Evolutionary conservation across 2,888 invertebrate genomes (phyloP).

Genomic region (Meteorus cinctellus): DNA sequence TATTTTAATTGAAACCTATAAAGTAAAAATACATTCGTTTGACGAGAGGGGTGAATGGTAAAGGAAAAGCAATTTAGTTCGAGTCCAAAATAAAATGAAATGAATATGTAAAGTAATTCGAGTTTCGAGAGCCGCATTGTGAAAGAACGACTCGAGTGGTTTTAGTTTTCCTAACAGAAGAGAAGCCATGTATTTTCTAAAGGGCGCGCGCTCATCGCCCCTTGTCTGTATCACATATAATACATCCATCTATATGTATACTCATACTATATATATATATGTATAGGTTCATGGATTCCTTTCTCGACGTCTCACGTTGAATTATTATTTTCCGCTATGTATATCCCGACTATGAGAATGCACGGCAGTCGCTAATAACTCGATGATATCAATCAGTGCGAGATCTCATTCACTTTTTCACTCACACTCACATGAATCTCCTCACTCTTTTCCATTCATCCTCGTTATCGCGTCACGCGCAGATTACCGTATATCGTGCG

Average conservation of each 20-base stretch:
- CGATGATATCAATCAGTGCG: slow-evolving; percentile 47
- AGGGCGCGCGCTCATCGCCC: slow-evolving; percentile 16
- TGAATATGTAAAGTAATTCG: slow-evolving; percentile 35
- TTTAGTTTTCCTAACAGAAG: slow-evolving; percentile 23
- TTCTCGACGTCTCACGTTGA: slow-evolving; percentile 27
- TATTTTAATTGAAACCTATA: slow-evolving; percentile 10
- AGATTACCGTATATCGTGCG: slow-evolving; percentile 38
- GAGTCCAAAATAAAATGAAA: slow-evolving; percentile 11
- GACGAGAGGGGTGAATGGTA: not conserved
- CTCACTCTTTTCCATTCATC: slow-evolving; percentile 18
- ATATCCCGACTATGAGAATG: slow-evolving; percentile 29
- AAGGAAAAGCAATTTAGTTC: slow-evolving; percentile 26
- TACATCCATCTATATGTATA: not conserved
- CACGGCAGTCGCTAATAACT: slow-evolving; percentile 54
- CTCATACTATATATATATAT: slow-evolving; percentile 22
- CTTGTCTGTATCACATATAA: slow-evolving; percentile 31
- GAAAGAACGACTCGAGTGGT: slow-evolving; percentile 35
- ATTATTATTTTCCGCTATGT: slow-evolving; percentile 37
- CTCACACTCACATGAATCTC: slow-evolving; percentile 22
- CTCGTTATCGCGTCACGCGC: slow-evolving; percentile 49
- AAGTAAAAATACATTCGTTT: slow-evolving; percentile 1
- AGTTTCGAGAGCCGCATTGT: slow-evolving; percentile 29
- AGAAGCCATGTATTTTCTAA: slow-evolving; percentile 15
- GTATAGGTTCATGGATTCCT: slow-evolving; percentile 31
- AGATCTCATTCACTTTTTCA: slow-evolving; percentile 40